Conservation (phyloP, 2,888 invertebrate species). For the Spilosoma lubricipeda region DNA sequence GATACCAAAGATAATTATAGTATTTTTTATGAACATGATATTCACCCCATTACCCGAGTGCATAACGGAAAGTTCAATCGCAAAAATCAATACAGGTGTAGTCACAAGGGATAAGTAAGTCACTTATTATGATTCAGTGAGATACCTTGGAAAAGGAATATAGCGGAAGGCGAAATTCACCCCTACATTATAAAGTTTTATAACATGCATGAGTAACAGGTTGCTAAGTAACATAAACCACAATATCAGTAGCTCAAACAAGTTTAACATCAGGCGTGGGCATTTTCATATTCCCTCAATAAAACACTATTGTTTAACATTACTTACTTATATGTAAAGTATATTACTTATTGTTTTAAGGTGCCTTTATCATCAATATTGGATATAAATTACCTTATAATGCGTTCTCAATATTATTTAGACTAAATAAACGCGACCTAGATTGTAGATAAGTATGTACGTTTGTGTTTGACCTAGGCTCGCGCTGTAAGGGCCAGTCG, state of each 20-base stretch:
- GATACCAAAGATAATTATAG: background rate
- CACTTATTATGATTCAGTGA: background rate
- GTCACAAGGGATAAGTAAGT: too few species aligned
- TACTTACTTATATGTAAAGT: background rate
- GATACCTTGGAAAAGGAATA: background rate
- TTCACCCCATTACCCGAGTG: background rate
- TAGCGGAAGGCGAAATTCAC: background rate
- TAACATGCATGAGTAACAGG: slow-evolving; percentile 29
- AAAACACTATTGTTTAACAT: background rate
- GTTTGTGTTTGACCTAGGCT: slow-evolving; percentile 64
- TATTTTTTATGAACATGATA: background rate
- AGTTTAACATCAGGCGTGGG: slow-evolving; percentile 10
- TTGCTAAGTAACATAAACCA: slow-evolving; percentile 37
- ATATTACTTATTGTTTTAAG: slow-evolving; percentile 3
- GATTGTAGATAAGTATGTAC: slow-evolving; percentile 60
- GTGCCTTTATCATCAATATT: background rate
- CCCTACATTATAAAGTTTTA: slow-evolving; percentile 1
- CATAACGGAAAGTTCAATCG: background rate
- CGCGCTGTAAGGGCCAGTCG: slow-evolving; percentile 67
- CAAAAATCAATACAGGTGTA: too few species aligned
- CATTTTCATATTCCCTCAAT: background rate
- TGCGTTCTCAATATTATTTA: slow-evolving; percentile 32
- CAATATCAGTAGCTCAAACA: slow-evolving; percentile 11
- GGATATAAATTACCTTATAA: slow-evolving; percentile 27
- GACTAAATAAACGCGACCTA: slow-evolving; percentile 63